Base-by-base conservation (phyloP, 53 echinoderm and acorn worm species). In the Mesocentrotus franciscanus region DNA sequence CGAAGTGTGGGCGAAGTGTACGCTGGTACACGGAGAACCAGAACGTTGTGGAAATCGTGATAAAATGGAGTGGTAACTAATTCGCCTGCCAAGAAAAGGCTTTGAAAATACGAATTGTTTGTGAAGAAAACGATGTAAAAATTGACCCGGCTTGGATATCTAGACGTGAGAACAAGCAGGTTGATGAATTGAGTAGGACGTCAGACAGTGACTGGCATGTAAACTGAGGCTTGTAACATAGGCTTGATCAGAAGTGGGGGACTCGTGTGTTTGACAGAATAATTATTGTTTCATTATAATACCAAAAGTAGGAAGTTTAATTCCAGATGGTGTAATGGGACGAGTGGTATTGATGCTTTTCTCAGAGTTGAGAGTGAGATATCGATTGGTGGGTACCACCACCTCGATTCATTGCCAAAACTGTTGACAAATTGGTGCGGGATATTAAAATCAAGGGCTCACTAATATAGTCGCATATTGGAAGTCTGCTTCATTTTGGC, bases 201-300 rank as follows among this genome's bases (percentile, higher is more conserved):
- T 36, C 87, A 55, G 78, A 27, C 78, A 78, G 78, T 78, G 87
- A 85, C 87, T 85, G 87, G 87, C 56, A 55, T 36, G 56, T 85
- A 85, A 85, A 85, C 49, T 49, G 87, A 42, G 49, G 24, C 56
- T 33, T 85, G 56, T 85, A 42, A 33, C 39, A 42, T 55, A 42
- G 87, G 87, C 15, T 85, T 22, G 87, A 85, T 85, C 39, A 55
- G 87, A 85, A 85, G 56, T 85, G 87, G 87, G 87, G 87, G 56
- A 33, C 87, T 55, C 87, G 10, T 85, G 87, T 36, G 87, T 36
- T 36, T 85, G 35, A 85, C 87, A 85, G n/a, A n/a, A n/a, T 33
- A 55, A 34, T 61, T 61, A 61, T 85, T 85, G 87, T 42, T 85
- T 42, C 87, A 85, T 55, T 85, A 85, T 85, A 85, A 49, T 55